Evolutionary conservation across 2,113 vertebrate genomes (phyloP).

Genomic region (Erythrolamprus reginae): DNA sequence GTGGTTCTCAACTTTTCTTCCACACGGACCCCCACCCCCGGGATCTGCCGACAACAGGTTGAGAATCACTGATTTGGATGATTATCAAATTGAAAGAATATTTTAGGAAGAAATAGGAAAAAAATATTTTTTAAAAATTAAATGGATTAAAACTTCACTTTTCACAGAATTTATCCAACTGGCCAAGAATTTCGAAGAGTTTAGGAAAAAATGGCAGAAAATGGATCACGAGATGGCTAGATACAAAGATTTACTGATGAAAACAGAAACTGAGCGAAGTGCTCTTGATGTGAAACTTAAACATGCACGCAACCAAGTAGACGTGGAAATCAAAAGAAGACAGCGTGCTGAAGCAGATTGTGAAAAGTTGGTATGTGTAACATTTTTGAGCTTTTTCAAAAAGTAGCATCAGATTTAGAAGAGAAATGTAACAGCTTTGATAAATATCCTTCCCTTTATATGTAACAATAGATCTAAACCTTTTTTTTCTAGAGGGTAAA

Average conservation of each 20-base stretch:
- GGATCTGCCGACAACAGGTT: background rate
- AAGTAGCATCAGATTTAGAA: background rate
- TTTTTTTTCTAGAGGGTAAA: background rate
- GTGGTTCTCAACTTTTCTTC: background rate
- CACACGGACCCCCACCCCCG: no score
- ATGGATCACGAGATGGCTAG: conserved; percentile 77
- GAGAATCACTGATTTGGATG: background rate
- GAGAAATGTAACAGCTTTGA: background rate
- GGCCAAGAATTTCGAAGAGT: conserved; percentile 86
- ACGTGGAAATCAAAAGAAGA: conserved; percentile 91
- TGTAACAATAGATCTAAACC: no score
- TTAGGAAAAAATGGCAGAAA: conserved; percentile 78
- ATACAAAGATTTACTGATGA: conserved; percentile 84
- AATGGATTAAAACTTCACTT: background rate
- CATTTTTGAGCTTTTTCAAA: background rate
- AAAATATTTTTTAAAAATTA: background rate
- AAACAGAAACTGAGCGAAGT: conserved; percentile 82
- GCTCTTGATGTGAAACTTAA: conserved; percentile 94
- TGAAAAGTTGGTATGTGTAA: conserved; percentile 84
- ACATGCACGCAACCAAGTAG: conserved; percentile 96
- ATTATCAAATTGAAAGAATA: background rate
- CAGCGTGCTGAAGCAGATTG: conserved; percentile 91
- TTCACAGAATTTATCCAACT: conserved; percentile 88
- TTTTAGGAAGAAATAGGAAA: background rate
- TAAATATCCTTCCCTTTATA: background rate